Evolutionary conservation across 2,888 invertebrate genomes (phyloP).

Genomic region (Drosophila algonquin): DNA sequence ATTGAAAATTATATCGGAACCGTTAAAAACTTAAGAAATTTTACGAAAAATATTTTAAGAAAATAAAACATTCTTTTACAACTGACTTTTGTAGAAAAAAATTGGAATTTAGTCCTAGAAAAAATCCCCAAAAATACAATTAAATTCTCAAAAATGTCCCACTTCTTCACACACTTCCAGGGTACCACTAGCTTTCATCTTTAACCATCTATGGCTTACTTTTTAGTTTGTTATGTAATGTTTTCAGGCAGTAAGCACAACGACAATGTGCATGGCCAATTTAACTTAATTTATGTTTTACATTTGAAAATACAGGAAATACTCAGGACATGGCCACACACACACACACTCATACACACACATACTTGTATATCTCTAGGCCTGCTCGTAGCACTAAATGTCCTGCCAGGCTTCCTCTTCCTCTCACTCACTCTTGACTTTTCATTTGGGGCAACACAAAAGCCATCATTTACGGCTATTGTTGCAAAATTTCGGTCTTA

Average conservation of each 20-base stretch:
- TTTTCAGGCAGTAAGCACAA: slow-evolving; percentile 47
- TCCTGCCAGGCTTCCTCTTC: slow-evolving; percentile 31
- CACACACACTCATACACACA: no score
- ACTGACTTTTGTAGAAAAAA: no score
- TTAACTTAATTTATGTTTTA: slow-evolving; percentile 46
- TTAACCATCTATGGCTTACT: slow-evolving; percentile 1
- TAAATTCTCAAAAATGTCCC: background rate
- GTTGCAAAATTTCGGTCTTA: slow-evolving; percentile 42
- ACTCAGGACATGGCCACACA: slow-evolving; percentile 13
- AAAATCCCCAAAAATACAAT: background rate
- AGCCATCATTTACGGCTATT: slow-evolving; percentile 46
- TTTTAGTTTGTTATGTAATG: slow-evolving; percentile 42
- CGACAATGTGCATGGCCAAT: slow-evolving; percentile 47
- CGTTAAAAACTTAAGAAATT: no score
- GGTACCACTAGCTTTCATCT: slow-evolving; percentile 26
- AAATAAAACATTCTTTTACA: no score
- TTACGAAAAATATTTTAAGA: no score
- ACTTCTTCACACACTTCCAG: background rate
- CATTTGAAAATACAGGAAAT: slow-evolving; percentile 44
- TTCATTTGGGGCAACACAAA: slow-evolving; percentile 4
- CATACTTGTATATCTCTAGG: slow-evolving; percentile 5
- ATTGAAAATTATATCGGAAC: no score
- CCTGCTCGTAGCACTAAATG: slow-evolving; percentile 26
- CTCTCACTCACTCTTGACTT: slow-evolving; percentile 1
- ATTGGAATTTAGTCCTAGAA: no score